These are phyloP conservation scores for Arctocebus calabarensis DNA, from an alignment of 2,797 vertebrate genomes.

Conservation along the genomic window DNA sequence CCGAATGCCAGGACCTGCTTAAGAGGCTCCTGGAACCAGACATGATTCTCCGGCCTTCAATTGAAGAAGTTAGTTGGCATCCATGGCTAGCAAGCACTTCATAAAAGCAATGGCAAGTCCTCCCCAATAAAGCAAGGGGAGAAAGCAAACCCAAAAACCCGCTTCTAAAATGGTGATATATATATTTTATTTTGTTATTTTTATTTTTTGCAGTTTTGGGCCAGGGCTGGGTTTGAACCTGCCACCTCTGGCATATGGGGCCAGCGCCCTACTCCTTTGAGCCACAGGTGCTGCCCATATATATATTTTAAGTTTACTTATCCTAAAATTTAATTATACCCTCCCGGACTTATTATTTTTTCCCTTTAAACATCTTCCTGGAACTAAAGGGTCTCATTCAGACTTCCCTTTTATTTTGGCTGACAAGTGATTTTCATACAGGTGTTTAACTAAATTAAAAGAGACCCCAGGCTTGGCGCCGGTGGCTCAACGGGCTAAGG, in stretches of 20 bases:
- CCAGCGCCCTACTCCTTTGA: too few relatives aligned
- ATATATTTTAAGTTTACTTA: slow-evolving; percentile 56
- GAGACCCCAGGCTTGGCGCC: slow-evolving; percentile 60
- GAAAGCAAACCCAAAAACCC: slow-evolving; percentile 80
- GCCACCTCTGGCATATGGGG: too few relatives aligned
- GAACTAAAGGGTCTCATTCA: slow-evolving; percentile 71
- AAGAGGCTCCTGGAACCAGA: slow-evolving; percentile 86
- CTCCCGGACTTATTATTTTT: slow-evolving; percentile 35
- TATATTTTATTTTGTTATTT: slow-evolving; percentile 20
- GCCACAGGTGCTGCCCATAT: slow-evolving; percentile 20
- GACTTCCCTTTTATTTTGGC: slow-evolving; percentile 66
- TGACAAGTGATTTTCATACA: slow-evolving; percentile 71
- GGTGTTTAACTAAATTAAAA: slow-evolving; percentile 67
- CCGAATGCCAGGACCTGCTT: slow-evolving; percentile 86
- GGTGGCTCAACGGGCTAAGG: too few relatives aligned
- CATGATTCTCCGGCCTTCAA: slow-evolving; percentile 83
- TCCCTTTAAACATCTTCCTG: slow-evolving; percentile 69
- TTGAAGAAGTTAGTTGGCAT: slow-evolving; percentile 85
- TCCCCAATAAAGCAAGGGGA: slow-evolving; percentile 81
- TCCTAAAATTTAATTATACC: neutral
- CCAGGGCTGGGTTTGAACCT: too few relatives aligned
- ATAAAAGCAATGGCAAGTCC: slow-evolving; percentile 61
- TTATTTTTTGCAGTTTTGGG: too few relatives aligned
- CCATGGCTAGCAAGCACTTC: slow-evolving; percentile 85
- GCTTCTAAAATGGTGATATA: slow-evolving; percentile 79